phyloP scores from a whole-genome alignment of 2,113 vertebrate species.

The Mobula birostris region DNA sequence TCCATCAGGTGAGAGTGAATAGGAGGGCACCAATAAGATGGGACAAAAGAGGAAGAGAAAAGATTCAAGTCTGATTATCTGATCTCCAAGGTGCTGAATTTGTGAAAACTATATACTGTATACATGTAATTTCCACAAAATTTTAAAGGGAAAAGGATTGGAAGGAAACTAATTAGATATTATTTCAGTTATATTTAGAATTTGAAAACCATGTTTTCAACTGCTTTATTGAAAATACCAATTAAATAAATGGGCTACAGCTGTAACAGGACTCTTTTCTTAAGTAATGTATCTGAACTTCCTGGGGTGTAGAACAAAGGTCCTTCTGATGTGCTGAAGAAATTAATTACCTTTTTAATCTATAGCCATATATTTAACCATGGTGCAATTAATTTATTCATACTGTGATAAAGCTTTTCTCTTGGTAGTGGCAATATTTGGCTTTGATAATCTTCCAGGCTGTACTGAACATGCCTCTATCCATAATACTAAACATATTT shows the following conservation, averaged over 20 bases:
- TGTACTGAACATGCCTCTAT: background rate
- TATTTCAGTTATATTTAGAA: background rate
- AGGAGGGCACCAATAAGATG: background rate
- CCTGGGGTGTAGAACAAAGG: background rate
- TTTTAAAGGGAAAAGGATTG: conserved; percentile 20
- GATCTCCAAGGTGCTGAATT: background rate
- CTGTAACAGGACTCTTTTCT: background rate
- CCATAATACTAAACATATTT: background rate
- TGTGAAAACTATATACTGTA: conserved; percentile 4
- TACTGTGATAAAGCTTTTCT: background rate
- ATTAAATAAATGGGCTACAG: background rate
- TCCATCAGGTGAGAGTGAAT: background rate
- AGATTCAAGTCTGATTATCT: background rate
- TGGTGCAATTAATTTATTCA: conserved; percentile 13
- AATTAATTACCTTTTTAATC: background rate
- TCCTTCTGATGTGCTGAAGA: background rate
- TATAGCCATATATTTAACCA: background rate
- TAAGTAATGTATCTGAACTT: conserved; percentile 4
- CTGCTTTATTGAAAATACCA: background rate
- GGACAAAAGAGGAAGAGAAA: background rate
- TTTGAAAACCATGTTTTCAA: background rate
- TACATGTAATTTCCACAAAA: background rate
- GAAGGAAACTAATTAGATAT: background rate
- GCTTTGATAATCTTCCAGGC: background rate
- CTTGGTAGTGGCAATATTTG: background rate